Percentiles rank a stretch among this genome's conserved stretches.
These are phyloP conservation scores for Trichogramma pretiosum DNA, from an alignment of 1,140 invertebrate genomes.

Conservation along the genomic window DNA sequence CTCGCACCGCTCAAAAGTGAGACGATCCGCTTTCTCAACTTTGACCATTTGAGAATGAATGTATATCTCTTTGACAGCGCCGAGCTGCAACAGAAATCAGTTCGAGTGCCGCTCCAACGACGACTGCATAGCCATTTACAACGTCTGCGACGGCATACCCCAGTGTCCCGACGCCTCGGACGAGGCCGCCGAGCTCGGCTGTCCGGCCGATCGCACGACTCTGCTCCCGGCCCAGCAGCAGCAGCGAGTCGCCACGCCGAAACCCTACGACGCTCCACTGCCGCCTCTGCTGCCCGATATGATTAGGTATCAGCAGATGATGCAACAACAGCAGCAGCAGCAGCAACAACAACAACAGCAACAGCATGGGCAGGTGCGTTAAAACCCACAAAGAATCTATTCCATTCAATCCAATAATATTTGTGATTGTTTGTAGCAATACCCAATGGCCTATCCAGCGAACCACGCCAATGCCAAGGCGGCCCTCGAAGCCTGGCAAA, in stretches of 20 bases:
- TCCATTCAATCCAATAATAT: no score
- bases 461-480: neutral
- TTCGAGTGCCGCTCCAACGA: slow-evolving; percentile 75
- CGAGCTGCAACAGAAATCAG: slow-evolving; percentile 68
- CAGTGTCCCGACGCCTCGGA: slow-evolving; percentile 89
- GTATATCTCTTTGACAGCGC: neutral
- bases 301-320: slow-evolving; percentile 33
- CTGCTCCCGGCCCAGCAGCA: neutral
- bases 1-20: neutral
- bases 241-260: slow-evolving; percentile 13
- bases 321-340: slow-evolving; percentile 26
- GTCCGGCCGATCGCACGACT: slow-evolving; percentile 50
- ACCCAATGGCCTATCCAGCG: slow-evolving; percentile 2
- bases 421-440: no score
- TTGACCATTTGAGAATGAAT: neutral
- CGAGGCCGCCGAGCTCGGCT: slow-evolving; percentile 72
- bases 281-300: slow-evolving; percentile 20
- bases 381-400: neutral
- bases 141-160: slow-evolving; percentile 88
- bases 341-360: neutral
- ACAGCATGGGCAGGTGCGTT: neutral
- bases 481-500: neutral
- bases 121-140: slow-evolving; percentile 92
- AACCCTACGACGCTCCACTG: slow-evolving; percentile 16
- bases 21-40: neutral